Conservation (phyloP, 2,888 invertebrate genomes). For the Cryptocephalus moraei region DNA sequence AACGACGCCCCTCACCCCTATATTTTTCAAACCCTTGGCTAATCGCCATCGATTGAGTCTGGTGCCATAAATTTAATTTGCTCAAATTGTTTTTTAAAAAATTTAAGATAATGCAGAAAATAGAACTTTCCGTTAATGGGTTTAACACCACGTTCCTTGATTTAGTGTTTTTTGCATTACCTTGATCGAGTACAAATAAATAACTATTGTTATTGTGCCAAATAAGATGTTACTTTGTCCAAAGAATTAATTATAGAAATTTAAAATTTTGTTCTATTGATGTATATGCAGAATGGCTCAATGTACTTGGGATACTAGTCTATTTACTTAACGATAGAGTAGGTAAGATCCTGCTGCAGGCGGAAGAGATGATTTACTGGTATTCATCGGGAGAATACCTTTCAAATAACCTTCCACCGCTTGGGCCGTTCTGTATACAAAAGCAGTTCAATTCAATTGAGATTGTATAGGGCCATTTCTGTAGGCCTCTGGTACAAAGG, state of each 20-base stretch:
- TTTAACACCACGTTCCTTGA: too few relatives aligned
- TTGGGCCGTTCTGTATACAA: too few relatives aligned
- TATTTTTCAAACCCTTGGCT: too few relatives aligned
- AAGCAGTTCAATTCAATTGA: constrained; percentile 14
- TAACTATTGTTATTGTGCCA: constrained; percentile 20
- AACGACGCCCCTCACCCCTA: too few relatives aligned
- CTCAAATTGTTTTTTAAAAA: constrained; percentile 15
- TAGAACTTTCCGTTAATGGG: too few relatives aligned
- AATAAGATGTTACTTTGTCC: constrained; percentile 17
- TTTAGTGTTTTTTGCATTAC: constrained; percentile 9
- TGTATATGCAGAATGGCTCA: too few relatives aligned
- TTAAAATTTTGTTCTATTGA: constrained; percentile 1
- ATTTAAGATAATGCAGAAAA: constrained; percentile 14
- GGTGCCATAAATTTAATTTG: constrained; percentile 15
- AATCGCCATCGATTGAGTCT: neutral
- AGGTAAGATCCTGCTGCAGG: too few relatives aligned
- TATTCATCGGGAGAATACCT: too few relatives aligned
- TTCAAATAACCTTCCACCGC: too few relatives aligned
- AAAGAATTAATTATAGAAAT: constrained; percentile 23
- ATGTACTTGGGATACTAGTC: too few relatives aligned
- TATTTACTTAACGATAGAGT: neutral
- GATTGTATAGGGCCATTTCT: constrained; percentile 23
- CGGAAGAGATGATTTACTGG: too few relatives aligned
- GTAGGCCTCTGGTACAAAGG: constrained; percentile 26
- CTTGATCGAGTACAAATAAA: constrained; percentile 13